Evolutionary conservation across 2,113 vertebrate genomes (phyloP).

Genomic region (Microcebus griseorufus): DNA sequence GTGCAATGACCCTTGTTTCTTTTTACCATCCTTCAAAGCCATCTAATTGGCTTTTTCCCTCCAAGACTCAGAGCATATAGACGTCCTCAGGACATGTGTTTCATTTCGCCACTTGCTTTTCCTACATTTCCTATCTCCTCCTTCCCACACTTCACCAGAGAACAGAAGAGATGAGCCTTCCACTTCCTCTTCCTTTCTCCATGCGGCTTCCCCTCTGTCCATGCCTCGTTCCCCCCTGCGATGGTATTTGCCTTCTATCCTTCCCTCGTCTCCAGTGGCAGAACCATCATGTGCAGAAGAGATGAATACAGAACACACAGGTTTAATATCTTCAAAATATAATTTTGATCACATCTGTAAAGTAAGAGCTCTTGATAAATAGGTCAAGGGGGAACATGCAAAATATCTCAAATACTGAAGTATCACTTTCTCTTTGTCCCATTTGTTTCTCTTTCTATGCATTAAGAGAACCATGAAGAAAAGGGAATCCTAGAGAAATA

Average conservation of each 20-base stretch:
- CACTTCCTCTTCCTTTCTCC: neutral
- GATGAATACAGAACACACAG: neutral
- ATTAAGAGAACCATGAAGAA: neutral
- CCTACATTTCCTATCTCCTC: neutral
- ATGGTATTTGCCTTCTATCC: neutral
- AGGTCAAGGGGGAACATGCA: neutral
- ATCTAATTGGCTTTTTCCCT: neutral
- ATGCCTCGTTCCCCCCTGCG: neutral
- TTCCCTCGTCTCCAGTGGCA: neutral
- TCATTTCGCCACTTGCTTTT: neutral
- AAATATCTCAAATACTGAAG: neutral
- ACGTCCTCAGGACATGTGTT: neutral
- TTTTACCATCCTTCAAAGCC: neutral
- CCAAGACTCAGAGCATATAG: neutral
- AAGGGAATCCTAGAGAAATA: neutral
- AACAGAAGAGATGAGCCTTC: neutral
- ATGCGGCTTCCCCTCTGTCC: neutral
- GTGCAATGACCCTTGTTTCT: neutral
- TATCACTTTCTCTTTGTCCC: neutral
- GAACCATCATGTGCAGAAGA: neutral
- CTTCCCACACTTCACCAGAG: neutral
- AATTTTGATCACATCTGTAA: neutral
- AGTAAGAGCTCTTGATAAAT: neutral
- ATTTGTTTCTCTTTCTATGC: neutral
- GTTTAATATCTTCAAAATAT: neutral